phyloP scores from a whole-genome alignment of 2,888 invertebrate genomes.

The Conistra vaccinii region DNA sequence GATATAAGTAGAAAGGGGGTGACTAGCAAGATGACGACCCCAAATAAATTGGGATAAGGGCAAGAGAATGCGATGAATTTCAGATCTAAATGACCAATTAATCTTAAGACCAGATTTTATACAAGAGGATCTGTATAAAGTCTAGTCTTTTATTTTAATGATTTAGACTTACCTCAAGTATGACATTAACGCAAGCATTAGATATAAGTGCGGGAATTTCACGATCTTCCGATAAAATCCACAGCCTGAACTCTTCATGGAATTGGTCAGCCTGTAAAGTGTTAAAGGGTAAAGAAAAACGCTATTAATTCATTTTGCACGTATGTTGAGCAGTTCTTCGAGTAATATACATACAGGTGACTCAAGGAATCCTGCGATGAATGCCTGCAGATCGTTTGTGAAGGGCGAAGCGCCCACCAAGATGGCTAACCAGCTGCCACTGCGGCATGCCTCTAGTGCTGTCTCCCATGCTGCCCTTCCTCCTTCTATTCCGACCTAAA shows the following conservation, averaged over 20 bases:
- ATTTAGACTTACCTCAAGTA: constrained; percentile 81
- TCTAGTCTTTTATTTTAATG: background rate
- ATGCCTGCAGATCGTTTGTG: constrained; percentile 77
- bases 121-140: background rate
- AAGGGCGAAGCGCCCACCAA: constrained; percentile 84
- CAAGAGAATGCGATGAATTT: too few species aligned
- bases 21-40: too few species aligned
- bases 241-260: constrained; percentile 90
- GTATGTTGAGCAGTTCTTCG: background rate
- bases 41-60: too few species aligned
- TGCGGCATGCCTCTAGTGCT: constrained; percentile 73
- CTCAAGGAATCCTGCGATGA: constrained; percentile 72
- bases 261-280: constrained; percentile 76
- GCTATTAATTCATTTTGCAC: background rate
- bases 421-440: constrained; percentile 82
- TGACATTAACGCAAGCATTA: constrained; percentile 93
- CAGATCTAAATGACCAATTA: background rate
- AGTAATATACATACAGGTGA: constrained; percentile 68
- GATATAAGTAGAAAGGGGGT: too few species aligned
- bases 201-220: constrained; percentile 94
- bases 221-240: constrained; percentile 97
- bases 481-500: constrained; percentile 81
- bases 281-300: background rate
- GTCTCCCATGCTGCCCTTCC: constrained; percentile 77
- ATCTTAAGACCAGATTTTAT: background rate